These are phyloP conservation scores for Tyrannus savana DNA, from an alignment of 2,113 vertebrate species.

Conservation along the genomic window DNA sequence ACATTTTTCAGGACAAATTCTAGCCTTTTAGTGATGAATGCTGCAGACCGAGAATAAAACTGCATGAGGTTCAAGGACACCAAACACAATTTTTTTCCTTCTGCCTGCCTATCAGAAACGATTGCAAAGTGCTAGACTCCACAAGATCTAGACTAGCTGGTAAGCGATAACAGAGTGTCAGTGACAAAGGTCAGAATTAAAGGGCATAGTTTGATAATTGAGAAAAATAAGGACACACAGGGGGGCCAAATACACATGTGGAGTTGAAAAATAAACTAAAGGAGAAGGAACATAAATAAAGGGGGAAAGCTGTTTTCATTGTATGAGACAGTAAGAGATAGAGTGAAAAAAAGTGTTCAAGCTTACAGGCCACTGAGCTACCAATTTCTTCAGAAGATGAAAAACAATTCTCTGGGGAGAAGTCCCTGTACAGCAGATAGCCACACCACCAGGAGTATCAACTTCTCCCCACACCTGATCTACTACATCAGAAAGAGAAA, in stretches of 20 bases:
- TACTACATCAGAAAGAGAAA: background rate
- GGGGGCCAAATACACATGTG: background rate
- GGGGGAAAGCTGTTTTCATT: background rate
- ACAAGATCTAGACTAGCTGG: background rate
- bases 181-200: slow-evolving; percentile 52
- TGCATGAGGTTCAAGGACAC: background rate
- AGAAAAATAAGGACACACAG: background rate
- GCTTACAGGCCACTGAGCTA: background rate
- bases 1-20: background rate
- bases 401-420: slow-evolving; percentile 20
- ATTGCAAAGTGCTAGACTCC: background rate
- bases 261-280: background rate
- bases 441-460: slow-evolving; percentile 34
- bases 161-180: background rate
- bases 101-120: background rate
- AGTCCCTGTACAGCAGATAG: background rate
- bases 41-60: background rate
- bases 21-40: background rate
- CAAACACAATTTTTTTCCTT: background rate
- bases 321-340: background rate
- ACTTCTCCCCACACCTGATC: slow-evolving; percentile 51
- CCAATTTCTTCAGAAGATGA: background rate
- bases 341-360: background rate
- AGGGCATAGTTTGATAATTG: background rate
- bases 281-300: background rate